Conservation (phyloP, 2,113 vertebrate species). For the Podarcis cretensis region DNA sequence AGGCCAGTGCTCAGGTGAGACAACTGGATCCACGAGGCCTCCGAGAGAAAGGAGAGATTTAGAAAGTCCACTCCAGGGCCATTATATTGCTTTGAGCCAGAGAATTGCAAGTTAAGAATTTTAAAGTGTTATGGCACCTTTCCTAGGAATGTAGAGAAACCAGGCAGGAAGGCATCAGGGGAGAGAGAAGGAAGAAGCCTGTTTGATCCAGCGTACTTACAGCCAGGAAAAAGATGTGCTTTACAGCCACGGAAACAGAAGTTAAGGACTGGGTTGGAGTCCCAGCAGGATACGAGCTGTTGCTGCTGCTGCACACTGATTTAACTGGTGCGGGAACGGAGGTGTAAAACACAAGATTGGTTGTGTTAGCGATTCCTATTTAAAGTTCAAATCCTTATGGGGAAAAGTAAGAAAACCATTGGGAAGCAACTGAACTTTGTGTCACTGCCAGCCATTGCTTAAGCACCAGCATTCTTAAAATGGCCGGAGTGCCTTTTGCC, state of each 20-base stretch:
- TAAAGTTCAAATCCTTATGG: conserved; percentile 55
- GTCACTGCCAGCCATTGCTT: conserved; percentile 40
- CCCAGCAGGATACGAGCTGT: conserved; percentile 6
- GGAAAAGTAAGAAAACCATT: conserved; percentile 63
- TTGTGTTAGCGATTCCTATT: conserved; percentile 27
- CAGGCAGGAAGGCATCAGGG: not conserved
- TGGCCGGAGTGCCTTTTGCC: conserved; percentile 20
- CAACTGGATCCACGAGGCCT: not conserved
- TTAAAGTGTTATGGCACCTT: not conserved
- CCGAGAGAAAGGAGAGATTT: conserved; percentile 20
- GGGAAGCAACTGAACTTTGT: conserved; percentile 54
- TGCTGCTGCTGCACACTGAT: not conserved
- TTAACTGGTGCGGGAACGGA: conserved; percentile 31
- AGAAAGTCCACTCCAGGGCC: not conserved
- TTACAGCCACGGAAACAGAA: not conserved
- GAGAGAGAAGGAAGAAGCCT: not conserved
- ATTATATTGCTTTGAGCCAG: not conserved
- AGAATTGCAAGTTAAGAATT: not conserved
- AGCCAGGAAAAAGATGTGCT: not conserved
- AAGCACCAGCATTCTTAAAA: conserved; percentile 31
- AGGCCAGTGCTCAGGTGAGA: not conserved
- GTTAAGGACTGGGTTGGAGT: not conserved
- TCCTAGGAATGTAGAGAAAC: not conserved
- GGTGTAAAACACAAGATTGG: conserved; percentile 29
- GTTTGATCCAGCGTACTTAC: not conserved